Evolutionary conservation across 2,113 vertebrate species (phyloP), one percentile per base, ranked within the genome.

Genomic region (Geothlypis trichas): DNA sequence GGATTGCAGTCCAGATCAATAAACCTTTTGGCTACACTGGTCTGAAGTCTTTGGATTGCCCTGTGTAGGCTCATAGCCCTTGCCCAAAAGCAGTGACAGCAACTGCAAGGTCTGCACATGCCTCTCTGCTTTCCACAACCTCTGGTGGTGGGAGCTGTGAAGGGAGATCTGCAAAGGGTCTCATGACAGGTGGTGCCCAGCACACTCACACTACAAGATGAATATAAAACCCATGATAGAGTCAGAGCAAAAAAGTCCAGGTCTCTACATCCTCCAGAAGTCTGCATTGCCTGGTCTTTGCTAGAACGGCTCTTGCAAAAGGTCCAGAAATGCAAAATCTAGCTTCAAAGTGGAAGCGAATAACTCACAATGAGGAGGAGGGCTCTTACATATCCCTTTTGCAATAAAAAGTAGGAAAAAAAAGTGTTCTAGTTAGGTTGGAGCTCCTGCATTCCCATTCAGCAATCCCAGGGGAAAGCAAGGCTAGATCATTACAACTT

Each of bases 201-300:
- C 15, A 78, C 47, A 55, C 28, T 54, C 74, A 15, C 0, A 3
- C 57, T 18, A n/a, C 15, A 49, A 73, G 59, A 33, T 1, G 1
- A 66, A 62, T 2, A 23, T 21, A 52, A 93, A 87, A 33, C 9
- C 26, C 7, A 7, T 0, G 1, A 58, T 3, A 47, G 12, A 39
- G 17, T 33, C 62, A 85, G 18, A 83, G 26, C 5, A 5, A 72
- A 73, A 82, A 65, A 44, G 47, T 54, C 41, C 55, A 44, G 37
- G 37, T 80, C 46, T 30, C 16, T 57, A 15, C 26, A 18, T n/a
- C 41, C 86, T 76, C 41, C 86, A 83, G 76, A 80, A 92, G 23
- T 27, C 18, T 22, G 21, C 3, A 9, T 15, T 72, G 15, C n/a
- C 46, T 58, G 27, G 35, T 47, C 10, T 75, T 79, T 81, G 66